Percentiles rank a stretch among this genome's conserved stretches.
Conservation (phyloP, 2,888 invertebrate genomes). For the Leucozona laternaria region DNA sequence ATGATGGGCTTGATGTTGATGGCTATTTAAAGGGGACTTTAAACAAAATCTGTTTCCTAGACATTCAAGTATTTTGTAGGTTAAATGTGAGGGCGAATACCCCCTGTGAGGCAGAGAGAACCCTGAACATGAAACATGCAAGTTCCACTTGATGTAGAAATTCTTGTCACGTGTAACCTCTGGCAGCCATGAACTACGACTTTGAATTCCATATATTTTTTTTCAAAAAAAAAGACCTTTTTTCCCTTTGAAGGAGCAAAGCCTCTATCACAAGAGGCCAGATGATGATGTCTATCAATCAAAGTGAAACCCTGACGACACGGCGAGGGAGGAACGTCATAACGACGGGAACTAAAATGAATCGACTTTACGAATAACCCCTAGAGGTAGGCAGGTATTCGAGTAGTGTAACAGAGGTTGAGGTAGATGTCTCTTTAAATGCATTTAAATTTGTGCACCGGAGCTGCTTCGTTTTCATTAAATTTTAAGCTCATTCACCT, state of each 20-base stretch:
- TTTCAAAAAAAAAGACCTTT: neutral
- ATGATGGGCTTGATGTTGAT: neutral
- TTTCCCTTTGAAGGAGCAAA: neutral
- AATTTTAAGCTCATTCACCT: constrained; percentile 58
- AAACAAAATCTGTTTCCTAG: neutral
- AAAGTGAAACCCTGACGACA: neutral
- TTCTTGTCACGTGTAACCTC: constrained; percentile 42
- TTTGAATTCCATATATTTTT: neutral
- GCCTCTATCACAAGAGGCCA: neutral
- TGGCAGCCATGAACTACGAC: constrained; percentile 37
- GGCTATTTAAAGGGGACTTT: neutral
- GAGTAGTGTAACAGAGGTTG: neutral
- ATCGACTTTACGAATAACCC: constrained; percentile 11
- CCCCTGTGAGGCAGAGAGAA: too few relatives aligned
- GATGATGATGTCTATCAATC: constrained; percentile 15
- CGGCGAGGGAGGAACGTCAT: neutral
- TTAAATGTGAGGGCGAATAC: constrained; percentile 45
- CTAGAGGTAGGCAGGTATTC: neutral
- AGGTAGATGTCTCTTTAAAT: constrained; percentile 20
- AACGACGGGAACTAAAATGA: neutral
- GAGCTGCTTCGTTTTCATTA: constrained; percentile 26
- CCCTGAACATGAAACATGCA: neutral
- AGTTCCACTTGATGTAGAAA: constrained; percentile 21
- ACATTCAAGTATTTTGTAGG: neutral
- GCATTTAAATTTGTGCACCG: constrained; percentile 21